A percentile compares a stretch with the other conserved stretches of the same genome.
These are phyloP conservation scores for Cantharis rustica DNA, from an alignment of 2,888 invertebrate genomes.

Conservation along the genomic window DNA sequence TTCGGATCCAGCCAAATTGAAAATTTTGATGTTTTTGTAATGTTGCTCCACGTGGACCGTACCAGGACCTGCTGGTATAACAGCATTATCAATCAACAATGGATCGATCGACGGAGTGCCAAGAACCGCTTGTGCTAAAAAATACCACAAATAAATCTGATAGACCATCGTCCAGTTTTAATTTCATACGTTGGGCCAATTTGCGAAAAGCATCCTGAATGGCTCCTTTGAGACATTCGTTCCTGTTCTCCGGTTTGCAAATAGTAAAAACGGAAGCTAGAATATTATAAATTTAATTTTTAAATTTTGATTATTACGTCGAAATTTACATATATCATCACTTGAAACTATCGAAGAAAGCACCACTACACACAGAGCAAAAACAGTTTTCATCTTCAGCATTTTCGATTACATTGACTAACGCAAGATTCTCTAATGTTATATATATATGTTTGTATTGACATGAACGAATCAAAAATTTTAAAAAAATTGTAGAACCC, in stretches of 20 bases:
- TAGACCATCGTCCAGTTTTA: not conserved
- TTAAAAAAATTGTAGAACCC: not conserved
- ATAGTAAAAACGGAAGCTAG: not conserved
- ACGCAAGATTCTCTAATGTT: rapidly evolving
- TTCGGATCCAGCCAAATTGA: constrained; percentile 63
- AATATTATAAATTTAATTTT: not conserved
- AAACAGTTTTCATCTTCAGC: not conserved
- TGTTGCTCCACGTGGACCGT: constrained; percentile 70
- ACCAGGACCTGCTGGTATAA: constrained; percentile 58
- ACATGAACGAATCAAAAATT: not conserved
- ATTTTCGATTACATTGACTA: not conserved
- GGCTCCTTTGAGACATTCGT: not conserved
- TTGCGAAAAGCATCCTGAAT: constrained; percentile 2
- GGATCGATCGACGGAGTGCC: not conserved
- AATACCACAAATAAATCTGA: not conserved
- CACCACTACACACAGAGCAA: not conserved
- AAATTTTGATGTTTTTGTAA: constrained; percentile 66
- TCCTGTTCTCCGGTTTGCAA: not conserved
- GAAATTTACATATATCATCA: not conserved
- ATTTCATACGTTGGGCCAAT: constrained; percentile 56
- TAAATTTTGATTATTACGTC: not conserved
- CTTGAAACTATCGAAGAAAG: not conserved
- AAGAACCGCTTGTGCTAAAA: not conserved
- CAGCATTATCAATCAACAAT: not conserved
- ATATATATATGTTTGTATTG: not conserved